Evolutionary conservation across 2,113 vertebrate species (phyloP).

Genomic region (Coturnix japonica): DNA sequence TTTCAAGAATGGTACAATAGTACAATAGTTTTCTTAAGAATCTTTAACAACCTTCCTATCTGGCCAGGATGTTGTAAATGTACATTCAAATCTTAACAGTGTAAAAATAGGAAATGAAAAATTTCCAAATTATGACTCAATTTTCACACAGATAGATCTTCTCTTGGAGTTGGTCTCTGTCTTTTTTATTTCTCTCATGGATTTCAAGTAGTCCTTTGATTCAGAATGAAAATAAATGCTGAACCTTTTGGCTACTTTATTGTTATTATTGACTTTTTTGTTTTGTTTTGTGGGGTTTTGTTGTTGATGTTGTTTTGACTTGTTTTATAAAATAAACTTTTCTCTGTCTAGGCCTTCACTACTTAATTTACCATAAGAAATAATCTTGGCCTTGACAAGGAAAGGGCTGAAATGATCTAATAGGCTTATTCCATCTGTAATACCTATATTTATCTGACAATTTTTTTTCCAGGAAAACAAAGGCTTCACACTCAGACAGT

Average conservation of each 20-base stretch:
- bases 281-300: neutral
- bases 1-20: too few species aligned
- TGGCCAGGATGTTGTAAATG: neutral
- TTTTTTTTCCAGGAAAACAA: slow-evolving; percentile 22
- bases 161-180: neutral
- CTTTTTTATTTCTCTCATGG: neutral
- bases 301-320: neutral
- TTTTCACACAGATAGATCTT: neutral
- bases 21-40: neutral
- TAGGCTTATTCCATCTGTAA: slow-evolving; percentile 38
- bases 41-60: neutral
- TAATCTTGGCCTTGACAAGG: neutral
- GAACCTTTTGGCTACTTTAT: neutral
- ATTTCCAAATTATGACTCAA: neutral
- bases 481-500: neutral
- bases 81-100: neutral
- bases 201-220: neutral
- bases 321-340: neutral
- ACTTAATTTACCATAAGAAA: slow-evolving; percentile 16
- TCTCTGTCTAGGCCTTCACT: neutral
- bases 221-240: neutral
- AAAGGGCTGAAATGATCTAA: slow-evolving; percentile 11
- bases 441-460: slow-evolving; percentile 21
- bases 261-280: neutral
- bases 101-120: neutral